phyloP scores from a whole-genome alignment of 2,888 invertebrate species.

The Tanypteryx hageni region DNA sequence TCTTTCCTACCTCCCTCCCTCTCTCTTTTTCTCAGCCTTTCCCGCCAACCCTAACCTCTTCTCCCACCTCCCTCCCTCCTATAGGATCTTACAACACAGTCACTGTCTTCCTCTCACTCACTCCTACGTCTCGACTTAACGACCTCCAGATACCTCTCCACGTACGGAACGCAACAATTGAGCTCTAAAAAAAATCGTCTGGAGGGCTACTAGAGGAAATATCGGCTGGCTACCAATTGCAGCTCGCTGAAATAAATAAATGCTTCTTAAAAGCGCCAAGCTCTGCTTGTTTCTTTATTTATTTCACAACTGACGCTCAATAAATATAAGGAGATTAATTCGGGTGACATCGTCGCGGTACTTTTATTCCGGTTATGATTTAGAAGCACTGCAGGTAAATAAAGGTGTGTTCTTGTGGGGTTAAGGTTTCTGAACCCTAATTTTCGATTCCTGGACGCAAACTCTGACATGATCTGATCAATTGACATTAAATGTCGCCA shows the following conservation, averaged over 20 bases:
- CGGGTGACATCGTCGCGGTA: neutral
- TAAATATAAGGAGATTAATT: neutral
- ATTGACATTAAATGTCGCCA: too few species aligned
- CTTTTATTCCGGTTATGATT: constrained; percentile 11
- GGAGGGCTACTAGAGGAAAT: constrained; percentile 6
- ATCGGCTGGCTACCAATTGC: constrained; percentile 3
- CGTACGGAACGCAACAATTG: constrained; percentile 12
- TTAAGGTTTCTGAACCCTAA: too few species aligned
- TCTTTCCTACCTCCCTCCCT: constrained; percentile 8
- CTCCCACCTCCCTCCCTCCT: neutral
- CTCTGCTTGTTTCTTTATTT: neutral
- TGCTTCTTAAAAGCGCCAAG: neutral
- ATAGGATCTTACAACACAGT: neutral
- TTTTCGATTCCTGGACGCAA: too few species aligned
- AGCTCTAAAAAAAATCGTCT: neutral
- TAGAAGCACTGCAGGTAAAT: neutral
- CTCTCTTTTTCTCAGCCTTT: neutral
- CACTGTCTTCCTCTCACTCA: neutral
- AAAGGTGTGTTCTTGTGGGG: neutral
- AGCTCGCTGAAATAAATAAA: neutral
- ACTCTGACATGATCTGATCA: too few species aligned
- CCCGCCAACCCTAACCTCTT: neutral
- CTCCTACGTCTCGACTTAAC: neutral
- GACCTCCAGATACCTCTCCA: constrained; percentile 16
- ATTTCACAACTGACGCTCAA: neutral